Conservation (phyloP, 2,113 vertebrate species). For the Colaptes auratus region DNA sequence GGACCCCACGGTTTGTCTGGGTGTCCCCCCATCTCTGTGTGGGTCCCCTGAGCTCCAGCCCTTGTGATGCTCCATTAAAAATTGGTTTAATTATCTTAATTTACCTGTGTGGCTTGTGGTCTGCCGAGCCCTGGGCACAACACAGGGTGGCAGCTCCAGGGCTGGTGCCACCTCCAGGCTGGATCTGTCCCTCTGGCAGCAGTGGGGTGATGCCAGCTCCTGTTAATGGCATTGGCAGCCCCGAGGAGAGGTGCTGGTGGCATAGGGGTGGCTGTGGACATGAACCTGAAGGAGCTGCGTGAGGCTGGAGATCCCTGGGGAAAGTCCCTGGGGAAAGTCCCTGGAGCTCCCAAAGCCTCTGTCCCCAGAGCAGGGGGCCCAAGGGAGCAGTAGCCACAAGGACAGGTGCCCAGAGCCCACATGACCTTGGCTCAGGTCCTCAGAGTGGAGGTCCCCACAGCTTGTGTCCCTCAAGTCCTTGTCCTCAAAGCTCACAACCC, state of each 20-base stretch:
- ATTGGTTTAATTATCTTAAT: neutral
- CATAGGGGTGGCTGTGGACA: neutral
- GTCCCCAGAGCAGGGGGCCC: neutral
- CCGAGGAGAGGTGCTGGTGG: rapidly evolving
- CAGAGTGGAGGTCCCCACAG: neutral
- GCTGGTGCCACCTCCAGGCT: neutral
- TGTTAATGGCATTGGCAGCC: neutral
- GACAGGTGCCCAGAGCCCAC: neutral
- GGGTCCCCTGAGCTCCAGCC: neutral
- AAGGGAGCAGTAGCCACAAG: neutral
- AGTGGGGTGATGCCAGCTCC: neutral
- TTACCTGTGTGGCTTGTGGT: rapidly evolving
- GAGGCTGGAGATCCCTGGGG: neutral
- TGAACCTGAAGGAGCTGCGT: neutral
- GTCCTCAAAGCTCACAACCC: neutral
- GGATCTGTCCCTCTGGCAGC: neutral
- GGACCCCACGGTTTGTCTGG: rapidly evolving
- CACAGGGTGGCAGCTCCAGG: neutral
- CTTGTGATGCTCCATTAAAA: slow-evolving; percentile 7
- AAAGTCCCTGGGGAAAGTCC: neutral
- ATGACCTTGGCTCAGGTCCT: neutral
- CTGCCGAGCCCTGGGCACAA: neutral
- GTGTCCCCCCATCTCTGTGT: neutral
- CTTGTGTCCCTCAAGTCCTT: neutral
- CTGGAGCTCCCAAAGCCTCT: neutral